Conservation (phyloP, 1,140 invertebrate genomes). For the Holcopasites calliopsidis region DNA sequence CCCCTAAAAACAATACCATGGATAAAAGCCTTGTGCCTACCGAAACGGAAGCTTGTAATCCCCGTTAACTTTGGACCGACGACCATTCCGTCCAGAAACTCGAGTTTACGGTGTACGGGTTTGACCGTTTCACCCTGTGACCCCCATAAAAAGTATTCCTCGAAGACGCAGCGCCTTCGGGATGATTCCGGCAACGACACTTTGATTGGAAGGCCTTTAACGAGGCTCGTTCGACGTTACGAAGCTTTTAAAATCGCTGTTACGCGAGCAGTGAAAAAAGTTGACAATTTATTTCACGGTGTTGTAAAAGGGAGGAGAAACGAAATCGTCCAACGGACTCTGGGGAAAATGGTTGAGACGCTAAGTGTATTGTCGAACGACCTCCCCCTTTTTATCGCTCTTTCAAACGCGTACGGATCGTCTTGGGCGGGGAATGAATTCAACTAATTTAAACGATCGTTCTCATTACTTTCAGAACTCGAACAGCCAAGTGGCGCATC, state of each 20-base stretch:
- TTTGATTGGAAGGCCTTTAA: background rate
- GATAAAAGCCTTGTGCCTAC: background rate
- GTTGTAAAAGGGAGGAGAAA: too few species aligned
- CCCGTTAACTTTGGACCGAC: background rate
- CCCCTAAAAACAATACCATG: too few species aligned
- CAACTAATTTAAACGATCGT: too few species aligned
- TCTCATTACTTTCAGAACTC: slow-evolving; percentile 81
- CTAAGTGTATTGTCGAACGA: too few species aligned
- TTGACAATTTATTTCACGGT: background rate
- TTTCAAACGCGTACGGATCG: too few species aligned
- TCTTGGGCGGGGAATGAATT: too few species aligned
- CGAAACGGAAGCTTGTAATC: background rate
- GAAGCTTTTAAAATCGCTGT: background rate
- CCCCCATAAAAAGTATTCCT: background rate
- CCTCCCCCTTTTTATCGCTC: too few species aligned
- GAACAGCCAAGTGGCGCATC: slow-evolving; percentile 89
- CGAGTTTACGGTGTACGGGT: background rate
- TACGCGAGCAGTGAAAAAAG: background rate
- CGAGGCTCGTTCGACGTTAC: slow-evolving; percentile 6
- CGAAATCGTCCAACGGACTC: background rate
- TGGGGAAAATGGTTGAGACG: too few species aligned
- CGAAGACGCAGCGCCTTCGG: background rate
- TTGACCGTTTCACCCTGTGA: background rate
- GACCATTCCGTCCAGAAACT: background rate
- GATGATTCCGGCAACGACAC: slow-evolving; percentile 35